Conservation (phyloP, 2,113 vertebrate genomes). For the Sceloporus tristichus region DNA sequence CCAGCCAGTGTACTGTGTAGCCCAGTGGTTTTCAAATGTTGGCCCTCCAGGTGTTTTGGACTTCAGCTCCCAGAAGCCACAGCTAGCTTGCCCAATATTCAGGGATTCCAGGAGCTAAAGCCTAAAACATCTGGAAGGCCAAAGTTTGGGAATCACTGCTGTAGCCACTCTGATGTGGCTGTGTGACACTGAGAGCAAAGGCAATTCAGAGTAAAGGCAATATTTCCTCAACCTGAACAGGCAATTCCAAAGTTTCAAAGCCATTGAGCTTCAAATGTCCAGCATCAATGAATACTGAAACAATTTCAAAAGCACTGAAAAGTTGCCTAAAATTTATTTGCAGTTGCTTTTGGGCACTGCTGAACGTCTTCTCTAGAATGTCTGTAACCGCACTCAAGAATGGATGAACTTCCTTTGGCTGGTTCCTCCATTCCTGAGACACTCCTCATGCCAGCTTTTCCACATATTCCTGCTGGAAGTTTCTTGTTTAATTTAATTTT, state of each 20-base stretch:
- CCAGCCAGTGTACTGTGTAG: no score
- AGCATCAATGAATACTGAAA: no score
- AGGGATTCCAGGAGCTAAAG: no score
- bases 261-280: no score
- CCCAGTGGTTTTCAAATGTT: not conserved
- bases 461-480: slow-evolving; percentile 51
- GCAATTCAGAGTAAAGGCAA: not conserved
- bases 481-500: slow-evolving; percentile 71
- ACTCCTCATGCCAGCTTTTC: slow-evolving; percentile 22
- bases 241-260: not conserved
- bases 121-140: no score
- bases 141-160: no score
- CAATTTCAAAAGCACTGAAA: not conserved
- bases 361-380: not conserved
- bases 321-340: not conserved
- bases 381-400: not conserved
- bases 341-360: not conserved
- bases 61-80: not conserved
- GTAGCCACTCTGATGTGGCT: not conserved
- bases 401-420: not conserved
- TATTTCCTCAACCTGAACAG: not conserved
- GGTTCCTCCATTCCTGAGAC: not conserved
- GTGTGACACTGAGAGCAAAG: not conserved
- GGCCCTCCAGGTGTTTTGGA: not conserved
- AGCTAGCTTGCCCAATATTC: no score